phyloP scores from a whole-genome alignment of 2,888 invertebrate genomes.

The Limnephilus lunatus region DNA sequence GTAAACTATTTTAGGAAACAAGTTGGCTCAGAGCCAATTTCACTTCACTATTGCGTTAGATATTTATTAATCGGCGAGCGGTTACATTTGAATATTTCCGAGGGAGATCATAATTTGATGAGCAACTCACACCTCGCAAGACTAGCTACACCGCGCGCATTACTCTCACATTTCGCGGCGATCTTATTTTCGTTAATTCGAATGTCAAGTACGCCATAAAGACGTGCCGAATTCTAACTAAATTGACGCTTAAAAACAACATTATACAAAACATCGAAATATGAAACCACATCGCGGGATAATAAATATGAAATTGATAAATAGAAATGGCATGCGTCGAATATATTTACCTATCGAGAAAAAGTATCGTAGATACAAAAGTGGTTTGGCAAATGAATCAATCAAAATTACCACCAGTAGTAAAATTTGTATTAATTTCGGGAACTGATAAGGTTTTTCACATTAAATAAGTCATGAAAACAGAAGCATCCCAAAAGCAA shows the following conservation, averaged over 20 bases:
- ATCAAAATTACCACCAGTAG: conserved; percentile 8
- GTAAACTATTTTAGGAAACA: conserved; percentile 59
- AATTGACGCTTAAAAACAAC: not conserved
- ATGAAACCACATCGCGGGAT: not conserved
- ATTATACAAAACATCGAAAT: not conserved
- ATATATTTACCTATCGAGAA: conserved; percentile 38
- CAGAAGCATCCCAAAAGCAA: conserved; percentile 54
- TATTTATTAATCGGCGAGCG: conserved; percentile 45
- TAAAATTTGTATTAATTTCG: not conserved
- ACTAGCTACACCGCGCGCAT: conserved; percentile 30
- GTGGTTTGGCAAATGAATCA: conserved; percentile 8
- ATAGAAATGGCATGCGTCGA: conserved; percentile 29
- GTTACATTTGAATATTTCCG: conserved; percentile 43
- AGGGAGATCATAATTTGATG: conserved; percentile 26
- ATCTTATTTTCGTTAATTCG: not conserved
- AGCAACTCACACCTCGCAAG: not conserved
- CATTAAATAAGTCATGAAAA: conserved; percentile 39
- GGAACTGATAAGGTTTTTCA: conserved; percentile 14
- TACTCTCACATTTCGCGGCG: conserved; percentile 11
- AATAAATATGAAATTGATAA: conserved; percentile 31
- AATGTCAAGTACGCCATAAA: conserved; percentile 3
- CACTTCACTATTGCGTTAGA: conserved; percentile 36
- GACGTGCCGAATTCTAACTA: not conserved
- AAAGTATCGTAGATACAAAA: conserved; percentile 12
- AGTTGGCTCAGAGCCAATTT: conserved; percentile 56